A percentile compares a stretch with the other conserved stretches of the same genome.
Conservation (phyloP, 2,888 invertebrate species). For the Acrocera orbiculus region DNA sequence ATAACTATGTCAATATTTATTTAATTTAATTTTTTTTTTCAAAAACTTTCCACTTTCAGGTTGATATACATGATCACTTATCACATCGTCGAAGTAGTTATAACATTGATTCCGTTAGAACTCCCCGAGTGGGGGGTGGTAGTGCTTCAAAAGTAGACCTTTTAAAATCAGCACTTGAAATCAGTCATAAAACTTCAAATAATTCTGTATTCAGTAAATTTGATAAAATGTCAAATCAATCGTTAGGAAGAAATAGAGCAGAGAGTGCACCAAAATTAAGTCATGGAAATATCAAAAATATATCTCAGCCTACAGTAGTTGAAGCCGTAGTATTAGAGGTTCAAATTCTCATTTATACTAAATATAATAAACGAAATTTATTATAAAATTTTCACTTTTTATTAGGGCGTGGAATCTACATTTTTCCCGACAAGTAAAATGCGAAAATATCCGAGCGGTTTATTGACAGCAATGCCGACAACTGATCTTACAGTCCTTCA, state of each 20-base stretch:
- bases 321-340: slow-evolving; percentile 40
- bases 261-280: slow-evolving; percentile 46
- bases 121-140: slow-evolving; percentile 24
- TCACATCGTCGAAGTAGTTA: slow-evolving; percentile 31
- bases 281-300: slow-evolving; percentile 36
- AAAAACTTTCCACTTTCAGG: slow-evolving; percentile 16
- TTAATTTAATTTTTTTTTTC: not conserved
- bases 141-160: slow-evolving; percentile 42
- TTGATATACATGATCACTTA: slow-evolving; percentile 31
- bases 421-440: slow-evolving; percentile 28
- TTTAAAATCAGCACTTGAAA: slow-evolving; percentile 50
- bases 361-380: too few relatives aligned
- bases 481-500: slow-evolving; percentile 29
- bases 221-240: slow-evolving; percentile 41
- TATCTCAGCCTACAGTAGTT: slow-evolving; percentile 39
- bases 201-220: slow-evolving; percentile 31
- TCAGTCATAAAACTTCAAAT: slow-evolving; percentile 38
- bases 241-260: slow-evolving; percentile 36
- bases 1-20: not conserved
- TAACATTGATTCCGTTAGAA: slow-evolving; percentile 28
- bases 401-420: slow-evolving; percentile 31
- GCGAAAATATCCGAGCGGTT: slow-evolving; percentile 32
- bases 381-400: too few relatives aligned
- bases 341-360: not conserved
- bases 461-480: slow-evolving; percentile 29